Evolutionary conservation across 92 coral and sea anemone genomes (phyloP), one percentile per base, ranked within the genome.

Genomic region (Palythoa grandis): DNA sequence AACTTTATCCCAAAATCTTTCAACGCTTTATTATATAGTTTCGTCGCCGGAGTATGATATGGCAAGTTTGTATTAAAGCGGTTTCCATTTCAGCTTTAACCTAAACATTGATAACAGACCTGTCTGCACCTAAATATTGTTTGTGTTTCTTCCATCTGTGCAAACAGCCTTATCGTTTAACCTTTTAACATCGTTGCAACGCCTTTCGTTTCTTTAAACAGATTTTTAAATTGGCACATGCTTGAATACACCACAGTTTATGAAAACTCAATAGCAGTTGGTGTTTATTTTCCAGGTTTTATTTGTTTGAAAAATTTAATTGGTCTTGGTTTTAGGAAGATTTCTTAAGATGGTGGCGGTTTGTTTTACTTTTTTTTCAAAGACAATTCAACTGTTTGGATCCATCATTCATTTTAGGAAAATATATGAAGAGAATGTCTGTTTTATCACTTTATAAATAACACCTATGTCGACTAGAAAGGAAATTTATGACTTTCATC

Each of bases 51-150:
- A 39, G 60, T 48, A 19, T 66, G 71, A 48, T 67, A 47, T 52
- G 74, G 24, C 61, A 66, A 43, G 20, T 63, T 23, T 57, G 61
- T 23, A 19, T 20, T 39, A 53, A 48, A 47, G 13, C 58, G 72
- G 84, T 79, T 11, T 79, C 4, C 73, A 79, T 79, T 79, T 79
- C 73, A 67, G 84, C 74, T 63, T 65, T 48, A 65, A 79, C 39
- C 72, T 79, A 63, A 79, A 79, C 84, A 67, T 74, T 53, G 85
- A 80, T 80, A 80, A 67, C 61, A 50, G 85, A 40, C 74, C 85
- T 80, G 85, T 80, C 85, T 68, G 43, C 85, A 80, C 74, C 74
- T 80, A 66, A 80, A 66, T 48, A 5, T 20, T 80, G 85, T 80
- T 79, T 79, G 84, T 66, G 74, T 80, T 66, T 24, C 47, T 14